phyloP scores from a whole-genome alignment of 2,797 vertebrate species.

The Crax fasciolata region DNA sequence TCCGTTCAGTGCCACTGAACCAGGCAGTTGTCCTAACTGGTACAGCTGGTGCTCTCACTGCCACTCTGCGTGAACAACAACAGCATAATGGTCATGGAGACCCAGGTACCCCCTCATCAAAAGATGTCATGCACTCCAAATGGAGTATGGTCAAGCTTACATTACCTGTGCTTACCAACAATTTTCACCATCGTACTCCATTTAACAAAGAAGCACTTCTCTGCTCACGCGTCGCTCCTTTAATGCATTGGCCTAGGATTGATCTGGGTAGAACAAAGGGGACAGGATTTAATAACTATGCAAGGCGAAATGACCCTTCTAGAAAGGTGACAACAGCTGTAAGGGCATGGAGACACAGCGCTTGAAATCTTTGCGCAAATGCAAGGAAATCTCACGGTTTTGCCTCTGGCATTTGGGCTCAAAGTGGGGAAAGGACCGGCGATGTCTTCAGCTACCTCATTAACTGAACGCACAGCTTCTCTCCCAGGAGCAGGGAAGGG shows the following conservation, averaged over 20 bases:
- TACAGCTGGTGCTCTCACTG: not conserved
- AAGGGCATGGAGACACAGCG: not conserved
- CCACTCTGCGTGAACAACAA: not conserved
- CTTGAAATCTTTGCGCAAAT: not conserved
- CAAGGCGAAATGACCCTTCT: slow-evolving; percentile 51
- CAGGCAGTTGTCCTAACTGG: not conserved
- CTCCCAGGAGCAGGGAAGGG: slow-evolving; percentile 28
- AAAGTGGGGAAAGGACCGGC: slow-evolving; percentile 45
- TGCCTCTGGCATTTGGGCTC: slow-evolving; percentile 48
- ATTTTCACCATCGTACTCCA: not conserved
- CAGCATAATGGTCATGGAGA: not conserved
- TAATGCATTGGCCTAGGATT: slow-evolving; percentile 13
- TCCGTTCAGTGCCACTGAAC: not conserved
- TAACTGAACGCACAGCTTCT: slow-evolving; percentile 46
- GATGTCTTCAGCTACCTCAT: slow-evolving; percentile 61
- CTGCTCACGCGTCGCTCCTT: not conserved
- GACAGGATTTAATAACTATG: slow-evolving; percentile 49
- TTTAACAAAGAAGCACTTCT: slow-evolving; percentile 13
- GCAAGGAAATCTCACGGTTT: slow-evolving; percentile 35
- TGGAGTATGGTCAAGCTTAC: not conserved
- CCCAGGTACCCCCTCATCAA: not conserved
- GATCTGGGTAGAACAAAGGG: slow-evolving; percentile 53
- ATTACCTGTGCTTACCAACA: not conserved
- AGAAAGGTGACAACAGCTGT: slow-evolving; percentile 50
- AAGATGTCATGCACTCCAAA: not conserved